Conservation (phyloP, 2,888 invertebrate species). For the Geophilus truncorum region DNA sequence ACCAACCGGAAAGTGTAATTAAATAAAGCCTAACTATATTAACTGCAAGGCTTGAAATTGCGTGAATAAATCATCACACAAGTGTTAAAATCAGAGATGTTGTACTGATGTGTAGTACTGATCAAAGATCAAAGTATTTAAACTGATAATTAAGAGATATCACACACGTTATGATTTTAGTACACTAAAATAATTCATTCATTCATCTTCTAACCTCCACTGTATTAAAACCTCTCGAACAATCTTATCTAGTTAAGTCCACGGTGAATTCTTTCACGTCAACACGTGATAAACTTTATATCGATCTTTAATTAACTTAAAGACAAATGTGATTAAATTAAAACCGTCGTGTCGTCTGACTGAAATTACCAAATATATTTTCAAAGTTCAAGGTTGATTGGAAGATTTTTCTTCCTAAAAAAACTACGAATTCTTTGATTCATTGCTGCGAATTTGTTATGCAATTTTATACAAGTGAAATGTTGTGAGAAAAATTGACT, state of each 20-base stretch:
- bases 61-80: not conserved
- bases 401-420: not conserved
- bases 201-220: not conserved
- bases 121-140: constrained; percentile 1
- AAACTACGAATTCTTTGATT: no score
- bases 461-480: not conserved
- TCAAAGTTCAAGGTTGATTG: constrained; percentile 11
- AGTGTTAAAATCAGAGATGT: no score
- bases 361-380: not conserved
- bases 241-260: not conserved
- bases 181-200: constrained; percentile 11
- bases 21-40: not conserved
- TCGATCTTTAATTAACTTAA: no score
- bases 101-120: not conserved
- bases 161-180: not conserved
- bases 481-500: not conserved
- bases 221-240: not conserved
- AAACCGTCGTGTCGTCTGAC: no score
- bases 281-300: no score
- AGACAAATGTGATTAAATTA: no score
- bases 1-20: constrained; percentile 14
- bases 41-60: not conserved
- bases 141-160: not conserved
- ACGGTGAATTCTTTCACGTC: not conserved
- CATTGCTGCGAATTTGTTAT: not conserved